Conservation (phyloP, 2,113 vertebrate species). For the Orientallactaga bullata region DNA sequence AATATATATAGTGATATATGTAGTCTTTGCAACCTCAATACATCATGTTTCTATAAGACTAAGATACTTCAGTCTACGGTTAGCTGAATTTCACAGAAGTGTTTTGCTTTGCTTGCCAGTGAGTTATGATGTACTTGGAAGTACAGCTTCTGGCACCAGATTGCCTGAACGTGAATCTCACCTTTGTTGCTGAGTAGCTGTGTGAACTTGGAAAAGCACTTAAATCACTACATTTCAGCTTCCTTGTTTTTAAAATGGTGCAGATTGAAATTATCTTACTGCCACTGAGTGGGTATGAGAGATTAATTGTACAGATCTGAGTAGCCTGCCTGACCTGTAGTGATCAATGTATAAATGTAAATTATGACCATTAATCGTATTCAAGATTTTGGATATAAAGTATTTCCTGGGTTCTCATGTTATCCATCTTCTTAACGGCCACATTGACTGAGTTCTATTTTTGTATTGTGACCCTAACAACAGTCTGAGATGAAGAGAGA, state of each 20-base stretch:
- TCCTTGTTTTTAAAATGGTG: not conserved
- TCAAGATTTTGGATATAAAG: not conserved
- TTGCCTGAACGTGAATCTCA: not conserved
- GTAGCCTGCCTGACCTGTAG: not conserved
- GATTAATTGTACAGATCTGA: conserved; percentile 17
- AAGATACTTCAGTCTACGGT: not conserved
- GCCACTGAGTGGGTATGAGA: not conserved
- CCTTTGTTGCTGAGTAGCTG: not conserved
- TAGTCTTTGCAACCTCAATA: not conserved
- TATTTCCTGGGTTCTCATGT: not conserved
- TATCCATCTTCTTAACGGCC: not conserved
- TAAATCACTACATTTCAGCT: not conserved
- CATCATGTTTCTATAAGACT: not conserved
- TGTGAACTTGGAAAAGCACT: not conserved
- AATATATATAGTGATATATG: no score
- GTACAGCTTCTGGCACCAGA: not conserved
- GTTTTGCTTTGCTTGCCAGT: not conserved
- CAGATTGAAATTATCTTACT: not conserved
- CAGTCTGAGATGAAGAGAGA: not conserved
- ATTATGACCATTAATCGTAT: not conserved
- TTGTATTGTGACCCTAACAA: not conserved
- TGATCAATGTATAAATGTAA: not conserved
- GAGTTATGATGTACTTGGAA: not conserved
- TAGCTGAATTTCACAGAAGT: not conserved
- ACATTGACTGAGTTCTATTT: not conserved